A percentile compares a stretch with the other conserved stretches of the same genome.
Evolutionary conservation across 1,140 invertebrate species (phyloP).

Genomic region (Leptopilina clavipes): DNA sequence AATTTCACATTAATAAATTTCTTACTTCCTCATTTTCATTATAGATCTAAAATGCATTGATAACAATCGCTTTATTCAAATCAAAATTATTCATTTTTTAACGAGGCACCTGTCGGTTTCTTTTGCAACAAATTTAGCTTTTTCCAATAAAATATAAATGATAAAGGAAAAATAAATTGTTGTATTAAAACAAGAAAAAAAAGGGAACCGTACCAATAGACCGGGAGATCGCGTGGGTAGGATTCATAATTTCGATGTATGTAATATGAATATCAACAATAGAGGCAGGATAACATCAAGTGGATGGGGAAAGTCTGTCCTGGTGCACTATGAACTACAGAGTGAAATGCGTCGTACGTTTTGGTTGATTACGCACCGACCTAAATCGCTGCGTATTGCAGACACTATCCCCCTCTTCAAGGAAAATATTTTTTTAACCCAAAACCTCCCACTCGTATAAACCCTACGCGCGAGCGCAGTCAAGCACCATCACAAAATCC

Average conservation of each 20-base stretch:
- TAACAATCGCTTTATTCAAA: too few relatives aligned
- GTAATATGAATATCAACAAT: conserved; percentile 34
- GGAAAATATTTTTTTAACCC: conserved; percentile 21
- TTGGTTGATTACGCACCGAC: conserved; percentile 41
- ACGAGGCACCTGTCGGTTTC: too few relatives aligned
- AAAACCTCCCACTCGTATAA: conserved; percentile 45
- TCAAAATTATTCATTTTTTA: too few relatives aligned
- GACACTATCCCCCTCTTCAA: background rate
- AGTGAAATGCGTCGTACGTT: conserved; percentile 45
- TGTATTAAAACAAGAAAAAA: background rate
- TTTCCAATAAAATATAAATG: background rate
- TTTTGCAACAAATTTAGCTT: too few relatives aligned
- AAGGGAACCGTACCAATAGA: background rate
- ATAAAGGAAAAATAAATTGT: background rate
- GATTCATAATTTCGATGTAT: background rate
- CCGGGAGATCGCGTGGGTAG: background rate
- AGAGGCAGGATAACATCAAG: conserved; percentile 40
- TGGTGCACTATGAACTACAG: conserved; percentile 24
- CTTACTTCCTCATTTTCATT: too few relatives aligned
- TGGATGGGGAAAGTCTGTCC: conserved; percentile 36
- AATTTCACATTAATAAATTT: background rate
- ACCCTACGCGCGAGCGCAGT: conserved; percentile 35
- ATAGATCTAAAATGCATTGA: too few relatives aligned
- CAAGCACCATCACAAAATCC: conserved; percentile 32
- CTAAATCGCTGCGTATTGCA: conserved; percentile 9